Base-by-base conservation (phyloP, 1,140 invertebrate species). In the Lepidurus couesii region DNA sequence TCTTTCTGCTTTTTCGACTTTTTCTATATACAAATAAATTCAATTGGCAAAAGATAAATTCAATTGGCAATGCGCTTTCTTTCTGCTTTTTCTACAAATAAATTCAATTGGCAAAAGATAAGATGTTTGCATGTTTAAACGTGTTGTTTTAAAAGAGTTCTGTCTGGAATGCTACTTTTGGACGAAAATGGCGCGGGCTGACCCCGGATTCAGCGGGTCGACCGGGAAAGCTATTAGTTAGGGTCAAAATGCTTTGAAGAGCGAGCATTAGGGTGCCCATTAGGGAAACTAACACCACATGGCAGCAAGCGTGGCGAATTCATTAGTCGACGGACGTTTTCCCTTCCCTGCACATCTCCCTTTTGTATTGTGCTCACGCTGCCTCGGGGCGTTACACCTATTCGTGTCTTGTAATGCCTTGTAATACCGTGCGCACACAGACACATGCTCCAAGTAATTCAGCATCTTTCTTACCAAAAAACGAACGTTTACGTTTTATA, bases 271-370 rank as follows among this genome's bases (percentile, higher is more conserved):
- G 53, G 53, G 53, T 21, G 53, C 53, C 53, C 53, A 65, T 65
- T 65, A 65, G 53, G 53, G 53, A 65, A 65, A 65, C 53, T 65
- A 65, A 65, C 53, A 65, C 53, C 53, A 65, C 53, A 65, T 65
- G 53, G 53, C 53, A 65, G 53, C 53, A 65, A 65, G 53, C 53
- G 53, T 65, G 53, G 53, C 53, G 53, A 65, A 65, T 65, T 65
- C 53, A 65, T 65, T 65, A 65, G 53, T 21, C 53, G 53, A 65
- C n/a, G 53, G 53, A 65, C 53, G 53, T 65, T 65, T 65, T 13
- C 53, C 53, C 9, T 65, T 34, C 53, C 53, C 53, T 21, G 53
- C n/a, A 4, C 53, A 65, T 65, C 53, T 65, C 53, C 34, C 34
- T 34, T 65, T 65, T 3, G 53, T 65, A 34, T 21, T 21, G 21